phyloP scores from a whole-genome alignment of 2,113 vertebrate species.

The Chitala chitala region DNA sequence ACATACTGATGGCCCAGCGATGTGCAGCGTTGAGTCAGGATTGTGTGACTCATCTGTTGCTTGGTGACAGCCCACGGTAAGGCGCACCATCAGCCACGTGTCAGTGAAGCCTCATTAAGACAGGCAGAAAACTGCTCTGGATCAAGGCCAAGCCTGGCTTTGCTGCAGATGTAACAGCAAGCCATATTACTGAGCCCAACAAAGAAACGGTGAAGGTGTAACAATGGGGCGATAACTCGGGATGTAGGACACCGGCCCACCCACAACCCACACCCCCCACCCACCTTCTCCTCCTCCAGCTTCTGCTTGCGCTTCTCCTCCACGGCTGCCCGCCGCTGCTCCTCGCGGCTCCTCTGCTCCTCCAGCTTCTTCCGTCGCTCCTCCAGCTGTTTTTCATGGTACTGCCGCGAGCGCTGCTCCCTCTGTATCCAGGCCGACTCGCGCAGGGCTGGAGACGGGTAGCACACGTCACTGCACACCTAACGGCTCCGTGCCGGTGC shows the following conservation, averaged over 20 bases:
- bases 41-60: background rate
- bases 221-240: too few relatives aligned
- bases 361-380: constrained; percentile 79
- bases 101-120: too few relatives aligned
- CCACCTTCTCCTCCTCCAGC: constrained; percentile 84
- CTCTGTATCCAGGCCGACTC: constrained; percentile 80
- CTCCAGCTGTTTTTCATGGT: constrained; percentile 85
- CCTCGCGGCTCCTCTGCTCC: constrained; percentile 83
- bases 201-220: too few relatives aligned
- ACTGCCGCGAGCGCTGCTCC: constrained; percentile 78
- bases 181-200: too few relatives aligned
- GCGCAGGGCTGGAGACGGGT: constrained; percentile 62
- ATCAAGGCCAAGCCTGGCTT: too few relatives aligned
- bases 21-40: background rate
- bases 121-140: too few relatives aligned
- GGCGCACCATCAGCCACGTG: too few relatives aligned
- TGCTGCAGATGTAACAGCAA: too few relatives aligned
- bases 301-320: constrained; percentile 87
- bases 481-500: too few relatives aligned
- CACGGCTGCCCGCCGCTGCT: constrained; percentile 74
- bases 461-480: constrained; percentile 8
- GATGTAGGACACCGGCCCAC: background rate
- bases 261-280: background rate
- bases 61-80: too few relatives aligned
- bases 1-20: background rate